Evolutionary conservation across 2,797 vertebrate species (phyloP), one percentile per base, ranked within the genome.

Genomic region (Acipenser oxyrinchus): DNA sequence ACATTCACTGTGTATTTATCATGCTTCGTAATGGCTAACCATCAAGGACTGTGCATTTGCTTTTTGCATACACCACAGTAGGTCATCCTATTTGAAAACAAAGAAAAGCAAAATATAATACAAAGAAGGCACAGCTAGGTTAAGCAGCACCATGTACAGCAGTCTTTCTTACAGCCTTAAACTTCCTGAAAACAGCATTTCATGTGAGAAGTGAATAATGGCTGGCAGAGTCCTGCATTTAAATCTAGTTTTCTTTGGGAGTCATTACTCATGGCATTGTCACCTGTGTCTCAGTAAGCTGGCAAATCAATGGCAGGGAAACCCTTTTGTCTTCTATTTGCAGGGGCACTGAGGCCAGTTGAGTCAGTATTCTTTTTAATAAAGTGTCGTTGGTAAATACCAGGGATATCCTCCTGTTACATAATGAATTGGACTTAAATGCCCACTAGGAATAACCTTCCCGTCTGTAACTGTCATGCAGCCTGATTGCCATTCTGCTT

Each of bases 351-450:
- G 86, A 86, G 87, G 83, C 82, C 79, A 77, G 59, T 82, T 72
- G 80, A 85, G 89, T 91, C 92, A 89, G 92, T 91, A 86, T 79
- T 81, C 76, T 53, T 73, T 84, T 81, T 85, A 90, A 88, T 89
- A 90, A 90, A 64, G 81, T 83, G 84, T 88, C 83, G 83, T 72
- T 78, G 72, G 72, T 88, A 88, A 88, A 90, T 86, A 76, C 70
- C 74, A 74, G 76, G 72, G 73, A 83, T 77, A 79, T 83, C 79
- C 76, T 79, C 79, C 79, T 80, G 81, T 77, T 80, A 69, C 78
- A 23, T 80, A 86, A 87, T 85, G 86, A 87, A 88, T 37, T 37
- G 37, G 37, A 1, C 37, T 4, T 4, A 4, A 5, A 1, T 80
- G 84, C 84, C 86, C 79, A 86, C 84, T 79, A 86, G 49, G 62